Evolutionary conservation across 2,888 invertebrate genomes (phyloP), one percentile per base, ranked within the genome.

Genomic region (Oligia latruncula): DNA sequence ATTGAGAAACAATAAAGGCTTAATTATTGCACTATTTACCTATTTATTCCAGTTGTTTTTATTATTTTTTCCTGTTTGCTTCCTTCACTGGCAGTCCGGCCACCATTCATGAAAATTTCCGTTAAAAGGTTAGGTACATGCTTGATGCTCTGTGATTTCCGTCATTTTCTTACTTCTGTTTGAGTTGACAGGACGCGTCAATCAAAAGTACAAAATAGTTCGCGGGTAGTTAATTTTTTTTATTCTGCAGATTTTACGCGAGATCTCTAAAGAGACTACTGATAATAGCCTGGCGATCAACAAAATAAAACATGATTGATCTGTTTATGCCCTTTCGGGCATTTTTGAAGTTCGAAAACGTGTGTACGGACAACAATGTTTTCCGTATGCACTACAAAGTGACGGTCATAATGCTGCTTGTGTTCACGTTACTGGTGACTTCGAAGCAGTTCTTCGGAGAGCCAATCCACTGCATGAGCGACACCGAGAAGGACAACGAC

Each of bases 381-480:
- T 98, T 98, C 92, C 97, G 98, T 68, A 95, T 98, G 92, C 98
- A 98, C 93, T 98, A 98, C 92, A 98, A 98, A 92, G 97, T 97
- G 60, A 98, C 98, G 0, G 98, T 98, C 72, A 97, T 98, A 73
- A 97, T 98, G 91, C 95, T 99, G 81, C 95, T 98, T 65, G 97
- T 98, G 46, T 98, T 98, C 94, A 98, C 98, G 1, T 95, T 98
- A 89, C 93, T 98, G 89, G 97, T 99, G 68, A 98, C 98, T 46
- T 98, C 98, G 23, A 98, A 98, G 90, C 98, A 99, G 93, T 98
- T 98, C 95, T 98, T 98, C 90, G 98, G 98, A 0, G 98, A 98
- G 89, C 98, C 98, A 0, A 98, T 99, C 74, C 97, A 98, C 90
- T 99, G 99, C 93, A 97, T 98, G 92, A 96, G 97, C 11, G 96